These are phyloP conservation scores for Thamnaconus septentrionalis DNA, from an alignment of 2,113 vertebrate species.

Conservation along the genomic window DNA sequence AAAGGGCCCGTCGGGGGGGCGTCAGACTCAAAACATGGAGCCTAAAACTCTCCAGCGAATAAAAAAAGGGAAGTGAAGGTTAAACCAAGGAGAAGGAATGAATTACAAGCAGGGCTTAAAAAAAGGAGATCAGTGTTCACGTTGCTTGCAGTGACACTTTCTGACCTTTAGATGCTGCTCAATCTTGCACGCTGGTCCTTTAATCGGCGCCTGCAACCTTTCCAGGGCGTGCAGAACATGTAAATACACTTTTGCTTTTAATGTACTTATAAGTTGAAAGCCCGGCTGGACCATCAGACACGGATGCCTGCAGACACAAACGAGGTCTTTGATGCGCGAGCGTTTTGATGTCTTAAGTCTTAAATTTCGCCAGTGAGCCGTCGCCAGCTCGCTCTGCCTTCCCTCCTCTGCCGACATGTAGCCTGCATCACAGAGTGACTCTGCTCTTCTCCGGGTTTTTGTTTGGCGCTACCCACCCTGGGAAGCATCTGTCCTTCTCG, in stretches of 20 bases:
- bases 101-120: no score
- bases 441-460: conserved; percentile 23
- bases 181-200: background rate
- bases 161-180: no score
- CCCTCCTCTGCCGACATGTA: background rate
- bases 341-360: conserved; percentile 68
- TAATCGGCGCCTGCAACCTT: conserved; percentile 1
- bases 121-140: no score
- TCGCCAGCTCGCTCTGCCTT: conserved; percentile 7
- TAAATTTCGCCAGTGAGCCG: conserved; percentile 51
- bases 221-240: conserved; percentile 2
- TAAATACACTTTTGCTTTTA: conserved; percentile 30
- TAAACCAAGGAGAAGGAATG: no score
- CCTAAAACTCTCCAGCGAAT: no score
- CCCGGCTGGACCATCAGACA: conserved; percentile 23
- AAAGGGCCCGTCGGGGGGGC: no score
- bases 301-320: conserved; percentile 59
- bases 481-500: conserved; percentile 39
- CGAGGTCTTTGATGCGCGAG: conserved; percentile 59
- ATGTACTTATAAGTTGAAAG: conserved; percentile 39
- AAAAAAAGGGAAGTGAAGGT: no score
- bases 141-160: no score
- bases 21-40: no score
- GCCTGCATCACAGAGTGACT: conserved; percentile 8
- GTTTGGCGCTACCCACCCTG: conserved; percentile 27